A percentile compares a stretch with the other conserved stretches of the same genome.
Evolutionary conservation across 2,113 vertebrate genomes (phyloP).

Genomic region (Paraplagusia blochii): DNA sequence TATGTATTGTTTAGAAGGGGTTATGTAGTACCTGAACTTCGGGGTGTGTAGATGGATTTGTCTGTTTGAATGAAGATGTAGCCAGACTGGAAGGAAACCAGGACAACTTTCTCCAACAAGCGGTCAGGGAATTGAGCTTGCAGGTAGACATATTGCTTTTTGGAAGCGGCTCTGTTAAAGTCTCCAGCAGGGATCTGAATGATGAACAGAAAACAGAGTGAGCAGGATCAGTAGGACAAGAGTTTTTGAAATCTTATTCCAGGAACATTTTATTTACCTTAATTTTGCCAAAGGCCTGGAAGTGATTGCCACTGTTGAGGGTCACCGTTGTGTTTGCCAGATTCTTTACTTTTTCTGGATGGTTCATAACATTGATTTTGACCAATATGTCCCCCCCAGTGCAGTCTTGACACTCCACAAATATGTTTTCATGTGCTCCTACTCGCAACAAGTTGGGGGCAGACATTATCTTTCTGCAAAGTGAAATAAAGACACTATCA

Average conservation of each 20-base stretch:
- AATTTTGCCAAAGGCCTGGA: slow-evolving; percentile 67
- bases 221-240: not conserved
- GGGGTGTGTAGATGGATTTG: slow-evolving; percentile 72
- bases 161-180: slow-evolving; percentile 44
- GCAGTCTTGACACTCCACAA: slow-evolving; percentile 75
- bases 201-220: not conserved
- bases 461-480: slow-evolving; percentile 62
- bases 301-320: slow-evolving; percentile 28
- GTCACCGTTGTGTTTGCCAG: slow-evolving; percentile 25
- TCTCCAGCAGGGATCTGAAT: slow-evolving; percentile 44
- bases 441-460: slow-evolving; percentile 74
- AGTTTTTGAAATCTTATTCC: not conserved
- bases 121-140: slow-evolving; percentile 51
- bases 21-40: slow-evolving; percentile 40
- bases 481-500: not conserved
- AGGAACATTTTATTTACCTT: slow-evolving; percentile 24
- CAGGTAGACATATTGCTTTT: slow-evolving; percentile 66
- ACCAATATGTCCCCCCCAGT: not conserved
- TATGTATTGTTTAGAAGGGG: not conserved
- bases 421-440: slow-evolving; percentile 66
- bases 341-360: slow-evolving; percentile 44
- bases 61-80: slow-evolving; percentile 76
- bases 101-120: slow-evolving; percentile 61
- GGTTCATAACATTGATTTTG: slow-evolving; percentile 51
- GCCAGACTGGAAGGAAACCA: slow-evolving; percentile 72